These are phyloP conservation scores for Cephalopterus ornatus DNA, from an alignment of 2,113 vertebrate species.

Conservation along the genomic window DNA sequence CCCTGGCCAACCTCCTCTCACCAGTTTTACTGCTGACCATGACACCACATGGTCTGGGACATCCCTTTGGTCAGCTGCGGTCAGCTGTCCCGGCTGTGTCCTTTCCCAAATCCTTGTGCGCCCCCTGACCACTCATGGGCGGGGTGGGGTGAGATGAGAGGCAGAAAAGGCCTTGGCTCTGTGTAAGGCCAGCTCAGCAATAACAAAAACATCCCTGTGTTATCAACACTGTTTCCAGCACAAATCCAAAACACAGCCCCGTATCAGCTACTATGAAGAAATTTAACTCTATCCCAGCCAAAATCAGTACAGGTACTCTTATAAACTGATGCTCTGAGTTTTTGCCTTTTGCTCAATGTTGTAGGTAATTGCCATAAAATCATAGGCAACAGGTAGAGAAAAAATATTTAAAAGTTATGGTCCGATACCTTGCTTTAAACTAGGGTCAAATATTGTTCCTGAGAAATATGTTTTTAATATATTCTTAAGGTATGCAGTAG, in stretches of 20 bases:
- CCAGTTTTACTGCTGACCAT: neutral
- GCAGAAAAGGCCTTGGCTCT: neutral
- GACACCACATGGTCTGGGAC: neutral
- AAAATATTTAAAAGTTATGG: neutral
- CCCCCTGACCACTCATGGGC: neutral
- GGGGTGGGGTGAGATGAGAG: neutral
- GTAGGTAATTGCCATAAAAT: neutral
- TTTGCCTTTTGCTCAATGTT: neutral
- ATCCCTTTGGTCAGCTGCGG: neutral
- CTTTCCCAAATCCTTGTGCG: neutral
- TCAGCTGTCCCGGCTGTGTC: neutral
- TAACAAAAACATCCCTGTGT: neutral
- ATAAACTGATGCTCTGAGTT: neutral
- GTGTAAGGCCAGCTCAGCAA: neutral
- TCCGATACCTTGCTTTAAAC: neutral
- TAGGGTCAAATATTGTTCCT: neutral
- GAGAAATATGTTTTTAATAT: neutral
- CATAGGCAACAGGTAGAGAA: neutral
- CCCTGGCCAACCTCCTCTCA: accelerated
- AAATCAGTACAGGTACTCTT: neutral
- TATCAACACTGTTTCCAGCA: neutral
- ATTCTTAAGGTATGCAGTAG: neutral
- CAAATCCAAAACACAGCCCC: neutral
- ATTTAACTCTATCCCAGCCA: neutral
- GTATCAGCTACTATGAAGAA: neutral